These are phyloP conservation scores for Chelon auratus DNA, from an alignment of 2,797 vertebrate species.

Conservation along the genomic window DNA sequence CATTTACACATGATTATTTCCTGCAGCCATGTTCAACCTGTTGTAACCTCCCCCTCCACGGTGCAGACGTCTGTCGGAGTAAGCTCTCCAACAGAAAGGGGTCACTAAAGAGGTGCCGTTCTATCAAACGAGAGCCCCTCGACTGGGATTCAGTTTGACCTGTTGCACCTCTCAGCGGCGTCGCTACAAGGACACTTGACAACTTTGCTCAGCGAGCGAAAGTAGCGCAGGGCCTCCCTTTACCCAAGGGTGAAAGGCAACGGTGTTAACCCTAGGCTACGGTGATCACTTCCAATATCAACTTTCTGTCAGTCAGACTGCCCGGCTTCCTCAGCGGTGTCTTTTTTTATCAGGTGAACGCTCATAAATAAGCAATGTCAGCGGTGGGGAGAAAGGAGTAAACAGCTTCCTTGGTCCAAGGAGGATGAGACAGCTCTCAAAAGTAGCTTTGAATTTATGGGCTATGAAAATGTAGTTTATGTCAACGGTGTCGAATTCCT, in stretches of 20 bases:
- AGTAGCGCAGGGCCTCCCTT: constrained; percentile 7
- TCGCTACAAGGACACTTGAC: not conserved
- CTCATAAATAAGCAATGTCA: constrained; percentile 38
- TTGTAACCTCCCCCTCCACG: constrained; percentile 1
- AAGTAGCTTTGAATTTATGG: not conserved
- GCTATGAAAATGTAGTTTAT: not conserved
- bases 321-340: not conserved
- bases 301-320: constrained; percentile 26
- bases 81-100: constrained; percentile 20
- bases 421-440: not conserved
- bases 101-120: constrained; percentile 47
- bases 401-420: not conserved
- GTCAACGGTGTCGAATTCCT: not conserved
- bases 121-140: constrained; percentile 30
- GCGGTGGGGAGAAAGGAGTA: not conserved
- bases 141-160: not conserved
- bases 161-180: not conserved
- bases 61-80: constrained; percentile 22
- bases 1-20: constrained; percentile 21
- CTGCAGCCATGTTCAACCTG: not conserved
- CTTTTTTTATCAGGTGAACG: constrained; percentile 28
- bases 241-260: constrained; percentile 11
- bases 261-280: constrained; percentile 10
- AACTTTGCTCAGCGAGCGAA: constrained; percentile 2
- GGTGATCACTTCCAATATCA: constrained; percentile 37